Evolutionary conservation across 2,113 vertebrate genomes (phyloP).

Genomic region (Clarias batrachus): DNA sequence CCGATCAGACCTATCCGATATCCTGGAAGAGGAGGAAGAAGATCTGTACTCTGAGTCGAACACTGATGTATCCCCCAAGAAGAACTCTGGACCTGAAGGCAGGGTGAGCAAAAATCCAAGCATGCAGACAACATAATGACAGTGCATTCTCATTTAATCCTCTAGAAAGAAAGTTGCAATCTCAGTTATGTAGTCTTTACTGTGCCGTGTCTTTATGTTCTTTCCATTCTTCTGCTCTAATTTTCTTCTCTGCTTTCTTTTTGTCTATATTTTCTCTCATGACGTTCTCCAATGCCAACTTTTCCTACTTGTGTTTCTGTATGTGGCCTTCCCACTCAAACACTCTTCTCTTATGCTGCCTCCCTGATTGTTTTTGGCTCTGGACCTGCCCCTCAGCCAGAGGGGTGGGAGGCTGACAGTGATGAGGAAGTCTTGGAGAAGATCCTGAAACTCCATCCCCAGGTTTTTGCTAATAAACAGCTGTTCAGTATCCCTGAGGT

Average conservation of each 20-base stretch:
- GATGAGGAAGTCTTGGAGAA: conserved; percentile 90
- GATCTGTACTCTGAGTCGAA: conserved; percentile 78
- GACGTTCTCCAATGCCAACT: conserved; percentile 58
- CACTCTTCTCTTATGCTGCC: conserved; percentile 34
- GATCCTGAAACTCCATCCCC: conserved; percentile 84
- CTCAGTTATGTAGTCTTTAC: not conserved
- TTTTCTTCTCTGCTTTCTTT: conserved; percentile 42
- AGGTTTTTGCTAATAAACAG: conserved; percentile 79
- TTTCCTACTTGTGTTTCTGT: conserved; percentile 31
- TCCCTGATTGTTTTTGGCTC: not conserved
- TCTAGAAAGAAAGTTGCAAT: not conserved
- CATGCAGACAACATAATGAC: not conserved
- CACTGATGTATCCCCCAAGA: conserved; percentile 61
- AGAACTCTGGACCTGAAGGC: conserved; percentile 63
- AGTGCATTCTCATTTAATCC: not conserved
- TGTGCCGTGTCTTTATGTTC: conserved; percentile 24
- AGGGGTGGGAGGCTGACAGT: conserved; percentile 83
- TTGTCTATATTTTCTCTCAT: conserved; percentile 51
- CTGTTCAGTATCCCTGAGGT: conserved; percentile 90
- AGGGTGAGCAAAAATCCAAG: conserved; percentile 73
- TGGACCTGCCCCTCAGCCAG: conserved; percentile 61
- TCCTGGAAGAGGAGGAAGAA: conserved; percentile 94
- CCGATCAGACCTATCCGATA: conserved; percentile 93
- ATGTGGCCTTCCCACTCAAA: conserved; percentile 47
- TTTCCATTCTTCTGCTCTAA: conserved; percentile 32